Base-by-base conservation (phyloP, 2,113 vertebrate species). In the Terrapene triunguis region DNA sequence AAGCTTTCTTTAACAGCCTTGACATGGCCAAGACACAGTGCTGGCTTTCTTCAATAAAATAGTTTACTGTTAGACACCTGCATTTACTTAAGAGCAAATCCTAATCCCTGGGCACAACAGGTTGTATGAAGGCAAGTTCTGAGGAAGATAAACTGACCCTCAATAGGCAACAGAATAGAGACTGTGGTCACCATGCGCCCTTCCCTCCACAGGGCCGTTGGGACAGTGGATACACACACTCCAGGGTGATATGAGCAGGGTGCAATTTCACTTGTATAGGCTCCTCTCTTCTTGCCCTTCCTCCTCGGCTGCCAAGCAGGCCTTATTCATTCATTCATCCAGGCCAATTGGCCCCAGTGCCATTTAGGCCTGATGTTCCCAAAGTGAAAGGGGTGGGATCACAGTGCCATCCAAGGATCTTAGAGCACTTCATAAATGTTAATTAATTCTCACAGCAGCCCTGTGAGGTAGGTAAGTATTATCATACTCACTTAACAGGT, bases 61-160 rank as follows among this genome's bases (percentile, higher is more conserved):
- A 87, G 85, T 53, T 35, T 88, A 55, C 55, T 80, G 72, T 72
- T 88, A n/a, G 92, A 90, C 44, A 94, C 55, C 59, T 90, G 82
- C 48, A 80, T 89, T 90, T 22, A 59, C 32, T 90, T 94, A 74
- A 5, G 57, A 5, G 8, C 3, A 48, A 94, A 89, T 62, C 47
- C 62, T 13, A 72, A 8, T 79, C 21, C 32, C 10, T 16, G 25
- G 38, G 29, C 3, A 88, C 32, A 25, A n/a, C 35, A 54, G 74
- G 16, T 10, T 44, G 9, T 57, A 72, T 86, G 69, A 88, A 93
- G 65, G 53, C 38, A 85, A 81, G 17, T 44, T 57, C 54, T 29
- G 76, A 42, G 7, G 69, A 27, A 6, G 42, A 57, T 35, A 1
- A 95, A 82, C n/a, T 3, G 13, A 59, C 38, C 72, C 82, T 57